These are phyloP conservation scores for Opisthocomus hoazin DNA, from an alignment of 2,113 vertebrate species.

Conservation along the genomic window DNA sequence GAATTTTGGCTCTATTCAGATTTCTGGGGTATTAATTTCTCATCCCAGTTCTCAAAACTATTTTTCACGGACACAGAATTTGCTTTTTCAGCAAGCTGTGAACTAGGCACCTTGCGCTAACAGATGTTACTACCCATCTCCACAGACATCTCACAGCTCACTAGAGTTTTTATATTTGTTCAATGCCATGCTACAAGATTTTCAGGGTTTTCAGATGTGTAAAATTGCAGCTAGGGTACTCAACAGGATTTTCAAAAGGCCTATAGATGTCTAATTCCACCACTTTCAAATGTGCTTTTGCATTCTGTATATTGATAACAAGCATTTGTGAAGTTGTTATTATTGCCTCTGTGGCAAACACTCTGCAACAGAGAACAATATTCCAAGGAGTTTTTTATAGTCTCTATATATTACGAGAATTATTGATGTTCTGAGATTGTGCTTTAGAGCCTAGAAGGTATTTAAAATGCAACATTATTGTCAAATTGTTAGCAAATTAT, in stretches of 20 bases:
- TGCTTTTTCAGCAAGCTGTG: neutral
- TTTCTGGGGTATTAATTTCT: neutral
- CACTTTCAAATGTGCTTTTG: neutral
- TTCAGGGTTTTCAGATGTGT: neutral
- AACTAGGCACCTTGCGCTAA: neutral
- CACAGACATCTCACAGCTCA: neutral
- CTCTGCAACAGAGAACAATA: neutral
- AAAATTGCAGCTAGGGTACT: neutral
- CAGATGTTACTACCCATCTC: neutral
- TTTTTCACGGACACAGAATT: neutral
- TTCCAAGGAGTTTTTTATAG: neutral
- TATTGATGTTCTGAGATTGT: neutral
- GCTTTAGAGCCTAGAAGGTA: neutral
- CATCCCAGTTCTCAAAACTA: neutral
- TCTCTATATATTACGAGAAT: neutral
- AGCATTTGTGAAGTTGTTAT: neutral
- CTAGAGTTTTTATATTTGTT: neutral
- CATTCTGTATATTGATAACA: neutral
- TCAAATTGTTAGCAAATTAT: neutral
- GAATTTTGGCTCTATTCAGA: neutral
- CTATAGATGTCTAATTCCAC: neutral
- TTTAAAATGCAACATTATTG: neutral
- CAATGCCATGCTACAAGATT: neutral
- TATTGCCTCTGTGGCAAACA: neutral
- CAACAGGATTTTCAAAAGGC: neutral